Evolutionary conservation across 2,113 vertebrate genomes (phyloP).

Genomic region (Syngnathus floridae): DNA sequence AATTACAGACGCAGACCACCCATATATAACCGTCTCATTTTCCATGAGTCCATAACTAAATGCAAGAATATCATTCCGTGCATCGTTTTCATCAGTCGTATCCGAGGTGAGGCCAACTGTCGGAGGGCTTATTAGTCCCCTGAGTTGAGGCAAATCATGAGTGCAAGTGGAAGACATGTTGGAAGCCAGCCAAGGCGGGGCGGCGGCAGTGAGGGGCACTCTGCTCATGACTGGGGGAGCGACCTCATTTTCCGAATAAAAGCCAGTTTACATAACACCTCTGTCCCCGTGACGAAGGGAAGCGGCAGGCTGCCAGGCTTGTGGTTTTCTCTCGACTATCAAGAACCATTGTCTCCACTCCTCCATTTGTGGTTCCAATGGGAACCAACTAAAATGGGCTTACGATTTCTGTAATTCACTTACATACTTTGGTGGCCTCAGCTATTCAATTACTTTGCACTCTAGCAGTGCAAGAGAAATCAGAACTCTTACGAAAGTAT

Average conservation of each 20-base stretch:
- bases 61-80: constrained; percentile 31
- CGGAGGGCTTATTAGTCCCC: constrained; percentile 41
- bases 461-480: constrained; percentile 5
- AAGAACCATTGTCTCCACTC: constrained; percentile 32
- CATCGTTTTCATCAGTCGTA: constrained; percentile 43
- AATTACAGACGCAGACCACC: constrained; percentile 19
- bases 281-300: constrained; percentile 47
- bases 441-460: constrained; percentile 17
- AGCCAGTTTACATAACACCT: constrained; percentile 69
- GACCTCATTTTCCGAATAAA: constrained; percentile 66
- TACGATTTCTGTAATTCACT: constrained; percentile 26
- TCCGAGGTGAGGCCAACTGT: constrained; percentile 34
- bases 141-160: constrained; percentile 51
- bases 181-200: constrained; percentile 46
- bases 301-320: constrained; percentile 51
- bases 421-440: constrained; percentile 30
- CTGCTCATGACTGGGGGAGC: constrained; percentile 62
- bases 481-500: neutral
- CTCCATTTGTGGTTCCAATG: constrained; percentile 28
- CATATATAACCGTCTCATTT: constrained; percentile 45
- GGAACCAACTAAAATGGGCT: constrained; percentile 18
- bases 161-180: constrained; percentile 57
- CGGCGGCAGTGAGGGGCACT: constrained; percentile 53
- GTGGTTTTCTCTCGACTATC: constrained; percentile 46
- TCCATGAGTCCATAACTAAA: constrained; percentile 57